A percentile compares a stretch with the other conserved stretches of the same genome.
phyloP scores from a whole-genome alignment of 2,888 invertebrate genomes.

The Hoplodrina ambigua region DNA sequence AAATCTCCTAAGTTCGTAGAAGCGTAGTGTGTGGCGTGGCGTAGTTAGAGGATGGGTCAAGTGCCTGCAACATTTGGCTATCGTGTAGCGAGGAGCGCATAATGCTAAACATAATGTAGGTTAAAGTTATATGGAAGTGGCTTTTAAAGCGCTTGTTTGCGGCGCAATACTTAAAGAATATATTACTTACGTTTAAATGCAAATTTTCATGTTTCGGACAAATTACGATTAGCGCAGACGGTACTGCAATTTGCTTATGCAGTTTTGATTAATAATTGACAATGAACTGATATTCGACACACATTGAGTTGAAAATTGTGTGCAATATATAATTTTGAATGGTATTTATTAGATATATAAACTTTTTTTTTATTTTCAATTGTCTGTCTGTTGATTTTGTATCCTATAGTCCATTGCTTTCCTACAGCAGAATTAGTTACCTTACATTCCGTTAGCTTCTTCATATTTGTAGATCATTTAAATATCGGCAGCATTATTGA shows the following conservation, averaged over 20 bases:
- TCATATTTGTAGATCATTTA: conserved; percentile 2
- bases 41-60: conserved; percentile 45
- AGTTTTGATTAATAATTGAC: too few relatives aligned
- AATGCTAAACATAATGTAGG: conserved; percentile 24
- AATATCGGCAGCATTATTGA: neutral
- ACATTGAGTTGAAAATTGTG: too few relatives aligned
- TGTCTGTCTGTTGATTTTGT: too few relatives aligned
- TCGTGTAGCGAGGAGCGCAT: conserved; percentile 35
- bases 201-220: neutral
- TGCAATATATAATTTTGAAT: too few relatives aligned
- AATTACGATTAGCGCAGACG: too few relatives aligned
- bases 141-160: conserved; percentile 24
- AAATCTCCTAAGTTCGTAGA: conserved; percentile 30
- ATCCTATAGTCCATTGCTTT: neutral
- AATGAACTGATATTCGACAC: too few relatives aligned
- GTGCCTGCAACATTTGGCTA: conserved; percentile 50
- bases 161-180: conserved; percentile 9
- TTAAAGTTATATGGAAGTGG: conserved; percentile 22
- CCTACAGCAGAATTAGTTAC: neutral
- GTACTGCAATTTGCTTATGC: too few relatives aligned
- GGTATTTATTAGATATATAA: too few relatives aligned
- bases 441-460: neutral
- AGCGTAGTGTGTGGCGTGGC: conserved; percentile 19
- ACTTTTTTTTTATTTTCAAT: too few relatives aligned
- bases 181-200: neutral